Base-by-base conservation (phyloP, 1,140 invertebrate genomes). In the Copidosoma floridanum region DNA sequence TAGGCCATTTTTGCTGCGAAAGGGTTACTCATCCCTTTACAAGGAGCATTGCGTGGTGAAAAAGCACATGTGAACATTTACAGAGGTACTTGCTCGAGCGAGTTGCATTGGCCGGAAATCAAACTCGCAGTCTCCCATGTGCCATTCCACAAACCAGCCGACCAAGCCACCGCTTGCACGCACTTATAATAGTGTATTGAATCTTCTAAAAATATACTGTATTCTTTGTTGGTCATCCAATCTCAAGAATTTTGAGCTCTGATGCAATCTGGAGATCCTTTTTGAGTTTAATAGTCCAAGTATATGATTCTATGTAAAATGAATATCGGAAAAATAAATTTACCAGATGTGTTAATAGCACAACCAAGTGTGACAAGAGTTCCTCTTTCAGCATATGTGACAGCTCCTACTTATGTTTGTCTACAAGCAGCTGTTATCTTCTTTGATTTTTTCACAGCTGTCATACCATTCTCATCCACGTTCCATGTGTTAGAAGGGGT, bases 391-490 rank as follows among this genome's bases (percentile, higher is more conserved):
- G 69, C 75, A 8, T 69, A 75, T 26, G 71, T 75, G 10, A 72
- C 58, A 59, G 64, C 50, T 14, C 75, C 74, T 23, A 81, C 66
- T 69, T 79, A 76, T 64, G 72, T 76, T 14, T 50, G 35, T 12
- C 70, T 68, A 67, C 64, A 72, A 18, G 26, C 46, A 51, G 73
- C 72, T 21, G 81, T 38, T 41, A 81, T 65, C 68, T 74, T 80
- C n/a, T 48, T 54, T 12, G 72, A 68, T 27, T 72, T 75, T 47
- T 78, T 76, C 12, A 82, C 78, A 18, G 74, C 79, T 10, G 73
- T 77, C 29, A 76, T 56, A n/a, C 75, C 76, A 37, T 72, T 81
- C 63, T 82, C 76, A 68, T 79, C 76, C 24, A 73, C 46, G 65
- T 81, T 80, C 47, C 70, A 81, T 40, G 81, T 72, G 32, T 23